These are phyloP conservation scores for Papilio glaucus DNA, from an alignment of 1,140 invertebrate genomes.

Conservation along the genomic window DNA sequence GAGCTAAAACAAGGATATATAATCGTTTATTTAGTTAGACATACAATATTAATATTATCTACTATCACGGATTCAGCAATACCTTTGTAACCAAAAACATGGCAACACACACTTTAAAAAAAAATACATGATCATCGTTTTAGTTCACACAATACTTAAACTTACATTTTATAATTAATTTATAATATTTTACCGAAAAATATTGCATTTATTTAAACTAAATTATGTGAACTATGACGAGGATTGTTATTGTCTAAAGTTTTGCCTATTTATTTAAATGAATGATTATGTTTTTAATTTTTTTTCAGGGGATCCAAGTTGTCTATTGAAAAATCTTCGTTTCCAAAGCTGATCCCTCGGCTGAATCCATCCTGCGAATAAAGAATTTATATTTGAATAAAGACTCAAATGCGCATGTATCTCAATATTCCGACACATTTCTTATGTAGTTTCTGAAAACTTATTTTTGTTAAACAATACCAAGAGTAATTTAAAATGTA, in stretches of 20 bases:
- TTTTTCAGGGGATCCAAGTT: slow-evolving; percentile 90
- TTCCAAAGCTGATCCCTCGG: slow-evolving; percentile 90
- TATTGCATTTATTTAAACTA: slow-evolving; percentile 64
- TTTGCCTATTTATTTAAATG: slow-evolving; percentile 62
- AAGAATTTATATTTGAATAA: slow-evolving; percentile 49
- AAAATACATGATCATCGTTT: slow-evolving; percentile 53
- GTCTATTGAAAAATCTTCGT: slow-evolving; percentile 92
- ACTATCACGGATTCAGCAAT: slow-evolving; percentile 69
- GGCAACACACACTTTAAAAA: slow-evolving; percentile 62
- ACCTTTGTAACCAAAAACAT: slow-evolving; percentile 75
- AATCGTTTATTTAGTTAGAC: slow-evolving; percentile 46
- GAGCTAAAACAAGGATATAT: slow-evolving; percentile 45
- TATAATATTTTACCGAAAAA: slow-evolving; percentile 51
- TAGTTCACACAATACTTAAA: slow-evolving; percentile 64
- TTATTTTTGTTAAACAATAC: too few species aligned
- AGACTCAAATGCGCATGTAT: not conserved
- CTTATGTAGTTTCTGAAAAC: too few species aligned
- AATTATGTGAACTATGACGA: slow-evolving; percentile 66
- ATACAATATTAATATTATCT: slow-evolving; percentile 60
- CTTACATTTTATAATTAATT: slow-evolving; percentile 49
- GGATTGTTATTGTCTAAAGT: slow-evolving; percentile 60
- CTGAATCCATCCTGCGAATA: slow-evolving; percentile 91
- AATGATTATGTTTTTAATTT: slow-evolving; percentile 67
- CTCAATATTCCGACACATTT: too few species aligned
- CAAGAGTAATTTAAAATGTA: too few species aligned